phyloP scores from a whole-genome alignment of 2,888 invertebrate species.

The Archips xylosteana region DNA sequence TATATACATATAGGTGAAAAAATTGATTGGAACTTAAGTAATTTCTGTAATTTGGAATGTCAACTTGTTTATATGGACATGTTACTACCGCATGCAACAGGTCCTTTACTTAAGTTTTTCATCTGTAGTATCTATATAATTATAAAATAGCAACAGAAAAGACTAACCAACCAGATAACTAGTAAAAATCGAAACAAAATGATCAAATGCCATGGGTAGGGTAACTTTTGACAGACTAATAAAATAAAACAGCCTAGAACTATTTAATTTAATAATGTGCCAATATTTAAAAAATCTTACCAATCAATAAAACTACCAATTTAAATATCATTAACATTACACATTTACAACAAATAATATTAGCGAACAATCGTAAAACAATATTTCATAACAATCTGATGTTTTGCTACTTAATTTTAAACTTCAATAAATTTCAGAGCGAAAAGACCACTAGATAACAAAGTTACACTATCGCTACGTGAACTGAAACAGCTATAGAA shows the following conservation, averaged over 20 bases:
- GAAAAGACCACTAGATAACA: neutral
- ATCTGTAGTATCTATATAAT: no score
- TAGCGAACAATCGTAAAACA: neutral
- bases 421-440: neutral
- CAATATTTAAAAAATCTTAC: slow-evolving; percentile 11
- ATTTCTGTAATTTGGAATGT: no score
- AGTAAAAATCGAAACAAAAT: neutral
- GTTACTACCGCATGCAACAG: no score
- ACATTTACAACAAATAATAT: slow-evolving; percentile 1
- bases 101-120: no score
- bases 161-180: neutral
- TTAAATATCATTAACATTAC: neutral
- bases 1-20: no score
- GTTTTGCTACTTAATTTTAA: neutral
- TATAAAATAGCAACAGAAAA: neutral
- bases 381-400: slow-evolving; percentile 12
- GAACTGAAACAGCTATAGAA: slow-evolving; percentile 4
- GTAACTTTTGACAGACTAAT: neutral
- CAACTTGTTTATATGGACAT: no score
- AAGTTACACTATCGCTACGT: slow-evolving; percentile 9
- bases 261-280: neutral
- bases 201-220: neutral
- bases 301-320: neutral
- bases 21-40: no score
- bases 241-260: neutral